A percentile compares a stretch with the other conserved stretches of the same genome.
These are phyloP conservation scores for Drosophila prolongata DNA, from an alignment of 2,888 invertebrate genomes.

Conservation along the genomic window DNA sequence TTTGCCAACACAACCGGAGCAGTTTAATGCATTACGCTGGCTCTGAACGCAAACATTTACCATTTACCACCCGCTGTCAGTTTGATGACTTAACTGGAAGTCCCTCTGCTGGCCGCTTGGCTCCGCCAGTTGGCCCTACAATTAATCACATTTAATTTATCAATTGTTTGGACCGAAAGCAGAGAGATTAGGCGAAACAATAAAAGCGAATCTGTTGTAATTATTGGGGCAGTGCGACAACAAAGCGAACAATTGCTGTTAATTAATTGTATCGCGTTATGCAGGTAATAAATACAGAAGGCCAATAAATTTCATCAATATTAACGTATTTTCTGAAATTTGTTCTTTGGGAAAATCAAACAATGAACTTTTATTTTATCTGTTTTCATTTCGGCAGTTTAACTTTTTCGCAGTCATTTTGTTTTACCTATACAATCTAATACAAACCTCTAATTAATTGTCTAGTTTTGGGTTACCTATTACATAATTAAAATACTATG, in stretches of 20 bases:
- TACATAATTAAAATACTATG: too few species aligned
- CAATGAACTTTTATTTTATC: background rate
- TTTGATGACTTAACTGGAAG: slow-evolving; percentile 21
- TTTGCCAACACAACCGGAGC: slow-evolving; percentile 28
- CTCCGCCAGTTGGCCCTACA: slow-evolving; percentile 15
- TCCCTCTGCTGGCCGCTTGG: background rate
- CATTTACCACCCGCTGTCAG: slow-evolving; percentile 28
- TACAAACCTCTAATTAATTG: too few species aligned
- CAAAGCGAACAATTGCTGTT: slow-evolving; percentile 6
- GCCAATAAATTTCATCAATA: background rate
- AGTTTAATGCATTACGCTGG: slow-evolving; percentile 23
- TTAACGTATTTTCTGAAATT: background rate
- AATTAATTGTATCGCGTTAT: slow-evolving; percentile 34
- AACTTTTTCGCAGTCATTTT: too few species aligned
- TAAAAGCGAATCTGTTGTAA: slow-evolving; percentile 20
- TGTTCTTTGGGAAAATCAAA: background rate
- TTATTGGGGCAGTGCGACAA: slow-evolving; percentile 10
- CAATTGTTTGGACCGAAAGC: slow-evolving; percentile 31
- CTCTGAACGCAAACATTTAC: background rate
- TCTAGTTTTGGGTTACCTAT: too few species aligned
- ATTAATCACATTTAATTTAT: slow-evolving; percentile 45
- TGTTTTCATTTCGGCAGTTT: too few species aligned
- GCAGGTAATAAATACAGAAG: slow-evolving; percentile 6
- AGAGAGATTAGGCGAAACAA: slow-evolving; percentile 27
- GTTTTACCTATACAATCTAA: too few species aligned